phyloP scores from a whole-genome alignment of 2,888 invertebrate genomes.

The Lypha dubia region DNA sequence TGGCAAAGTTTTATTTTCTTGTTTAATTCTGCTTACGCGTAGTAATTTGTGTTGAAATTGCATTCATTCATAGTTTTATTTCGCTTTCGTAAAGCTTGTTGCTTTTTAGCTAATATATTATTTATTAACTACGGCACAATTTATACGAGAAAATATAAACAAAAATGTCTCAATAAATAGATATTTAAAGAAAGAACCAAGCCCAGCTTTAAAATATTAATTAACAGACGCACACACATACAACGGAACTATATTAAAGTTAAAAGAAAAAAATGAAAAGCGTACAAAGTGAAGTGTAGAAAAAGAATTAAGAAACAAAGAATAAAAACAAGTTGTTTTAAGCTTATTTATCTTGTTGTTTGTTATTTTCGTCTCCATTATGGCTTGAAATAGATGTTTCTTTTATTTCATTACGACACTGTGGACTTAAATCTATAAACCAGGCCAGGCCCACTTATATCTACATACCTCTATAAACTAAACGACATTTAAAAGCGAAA shows the following conservation, averaged over 20 bases:
- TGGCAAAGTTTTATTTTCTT: constrained; percentile 49
- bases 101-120: constrained; percentile 29
- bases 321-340: constrained; percentile 49
- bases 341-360: constrained; percentile 36
- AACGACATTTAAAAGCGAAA: neutral
- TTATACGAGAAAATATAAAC: neutral
- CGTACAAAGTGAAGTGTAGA: constrained; percentile 38
- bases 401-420: constrained; percentile 23
- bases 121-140: constrained; percentile 6
- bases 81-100: constrained; percentile 47
- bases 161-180: constrained; percentile 13
- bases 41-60: constrained; percentile 62
- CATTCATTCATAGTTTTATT: constrained; percentile 44
- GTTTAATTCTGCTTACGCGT: constrained; percentile 65
- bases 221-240: constrained; percentile 29
- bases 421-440: constrained; percentile 28
- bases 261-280: constrained; percentile 17
- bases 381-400: constrained; percentile 47
- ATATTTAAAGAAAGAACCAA: constrained; percentile 34
- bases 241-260: constrained; percentile 20
- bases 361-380: constrained; percentile 11
- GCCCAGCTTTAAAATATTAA: constrained; percentile 57
- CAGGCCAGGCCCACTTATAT: constrained; percentile 3
- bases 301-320: constrained; percentile 51
- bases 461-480: neutral